Evolutionary conservation across 1,140 invertebrate species (phyloP).

Genomic region (Lucilia cuprina): DNA sequence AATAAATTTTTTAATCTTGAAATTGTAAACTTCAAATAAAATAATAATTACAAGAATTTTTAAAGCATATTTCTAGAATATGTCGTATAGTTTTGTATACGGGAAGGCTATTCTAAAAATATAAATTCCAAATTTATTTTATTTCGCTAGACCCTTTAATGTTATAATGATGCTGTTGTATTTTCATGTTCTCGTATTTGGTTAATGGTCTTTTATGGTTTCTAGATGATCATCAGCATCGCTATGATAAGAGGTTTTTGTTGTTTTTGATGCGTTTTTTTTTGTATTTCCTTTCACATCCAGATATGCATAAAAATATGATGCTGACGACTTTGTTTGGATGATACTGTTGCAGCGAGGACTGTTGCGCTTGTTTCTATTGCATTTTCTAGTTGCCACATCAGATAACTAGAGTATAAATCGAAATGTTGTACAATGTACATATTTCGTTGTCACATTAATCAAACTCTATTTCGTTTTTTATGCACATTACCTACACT

Average conservation of each 20-base stretch:
- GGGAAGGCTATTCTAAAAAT: too few relatives aligned
- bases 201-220: not conserved
- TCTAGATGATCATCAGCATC: not conserved
- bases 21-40: too few relatives aligned
- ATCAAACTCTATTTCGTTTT: not conserved
- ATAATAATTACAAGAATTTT: too few relatives aligned
- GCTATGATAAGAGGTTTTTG: not conserved
- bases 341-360: not conserved
- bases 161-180: not conserved
- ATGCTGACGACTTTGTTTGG: not conserved
- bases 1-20: not conserved
- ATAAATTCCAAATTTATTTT: not conserved
- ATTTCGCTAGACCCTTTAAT: not conserved
- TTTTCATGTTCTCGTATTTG: not conserved
- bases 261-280: not conserved
- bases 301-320: constrained; percentile 1
- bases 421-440: not conserved
- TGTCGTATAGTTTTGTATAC: too few relatives aligned
- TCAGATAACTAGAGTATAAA: not conserved
- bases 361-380: not conserved
- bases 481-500: not conserved
- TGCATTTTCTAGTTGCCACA: not conserved
- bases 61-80: too few relatives aligned
- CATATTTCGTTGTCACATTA: not conserved
- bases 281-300: not conserved